Base-by-base conservation (phyloP, 2,888 invertebrate species). In the Drosophila greeni region DNA sequence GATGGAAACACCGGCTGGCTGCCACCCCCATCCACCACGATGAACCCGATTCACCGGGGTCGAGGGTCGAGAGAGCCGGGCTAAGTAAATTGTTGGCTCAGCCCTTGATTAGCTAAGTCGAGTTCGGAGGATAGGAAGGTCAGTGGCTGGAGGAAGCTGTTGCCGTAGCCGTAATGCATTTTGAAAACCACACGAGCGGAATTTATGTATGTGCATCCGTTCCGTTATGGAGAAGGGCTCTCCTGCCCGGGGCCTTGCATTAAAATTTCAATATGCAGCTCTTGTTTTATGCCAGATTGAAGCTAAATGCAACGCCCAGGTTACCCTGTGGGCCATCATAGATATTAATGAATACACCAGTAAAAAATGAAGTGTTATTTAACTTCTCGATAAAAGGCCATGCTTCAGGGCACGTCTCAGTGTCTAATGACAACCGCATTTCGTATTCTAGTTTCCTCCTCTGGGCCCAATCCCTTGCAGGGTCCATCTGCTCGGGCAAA, bases 1-100 rank as follows among this genome's bases (percentile, higher is more conserved):
- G 82, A 78, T 79, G 69, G 65, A 74, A 70, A 34, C 40, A 33
- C 68, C 40, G 53, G 37, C 43, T 54, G 39, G 29, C 18, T 45
- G 45, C 45, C 18, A 18, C 14, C 18, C 12, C 29, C 29, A 20
- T 29, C 45, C 45, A 12, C 18, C 29, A 45, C 42, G 66, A 36
- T 24, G 16, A 43, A 33, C 42, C 24, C 29, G 24, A 34, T 33
- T 11, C 18, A 33, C 31, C 24, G 8, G 23, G 70, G 23, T 23
- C 23, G 23, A 40, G 40, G 53, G 24, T 51, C 47, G 55, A 54
- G 71, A 48, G 64, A 42, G 65, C 65, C 54, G 65, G 61, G 56
- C 73, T 83, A 83, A 79, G 83, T 83, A 83, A 81, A 79, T 83
- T 79, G 78, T 81, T 79, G 72, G 75, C 69, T 78, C 72, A 83